Evolutionary conservation across 2,797 vertebrate species (phyloP), one percentile per base, ranked within the genome.

Genomic region (Alectoris magna): DNA sequence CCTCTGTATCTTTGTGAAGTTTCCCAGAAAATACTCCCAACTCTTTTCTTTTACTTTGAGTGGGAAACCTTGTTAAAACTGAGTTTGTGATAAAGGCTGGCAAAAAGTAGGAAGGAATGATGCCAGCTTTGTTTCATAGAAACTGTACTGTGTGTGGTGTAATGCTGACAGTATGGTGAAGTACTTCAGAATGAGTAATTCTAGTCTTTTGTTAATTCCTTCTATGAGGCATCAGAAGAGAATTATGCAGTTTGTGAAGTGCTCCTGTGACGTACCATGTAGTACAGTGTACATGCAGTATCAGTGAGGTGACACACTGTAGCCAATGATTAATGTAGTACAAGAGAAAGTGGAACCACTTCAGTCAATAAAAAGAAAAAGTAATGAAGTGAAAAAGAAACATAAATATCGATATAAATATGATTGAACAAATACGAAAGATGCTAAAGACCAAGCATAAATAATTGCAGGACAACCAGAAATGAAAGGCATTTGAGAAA

Each of bases 1-100:
- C 19, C 7, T 17, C 14, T 34, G 7, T 38, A 59, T 8, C n/a
- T 83, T 78, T 49, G n/a, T 64, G 56, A 73, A 58, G 22, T 46
- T 58, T 46, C 38, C 77, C 0, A 0, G 27, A 46, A 44, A 46
- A 31, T n/a, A 38, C 5, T 43, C 31, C 14, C 41, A 11, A 3
- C 12, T 34, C 36, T 38, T 39, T 29, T 9, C 29, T 83, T 58
- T 38, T 44, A 14, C 14, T 34, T 34, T 58, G 24, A 18, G 60
- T 2, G 38, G 11, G 12, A 80, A 67, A 23, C 24, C 14, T 67
- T 68, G 6, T 43, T 72, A 58, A 43, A 81, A 68, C 4, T 51
- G 8, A 23, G 4, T n/a, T 76, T 80, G 48, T 59, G 56, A 38
- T 23, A 72, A 48, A 72, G 15, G 13, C 31, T 91, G 38, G 11